phyloP scores from a whole-genome alignment of 1,140 invertebrate species.

The Euwallacea similis region DNA sequence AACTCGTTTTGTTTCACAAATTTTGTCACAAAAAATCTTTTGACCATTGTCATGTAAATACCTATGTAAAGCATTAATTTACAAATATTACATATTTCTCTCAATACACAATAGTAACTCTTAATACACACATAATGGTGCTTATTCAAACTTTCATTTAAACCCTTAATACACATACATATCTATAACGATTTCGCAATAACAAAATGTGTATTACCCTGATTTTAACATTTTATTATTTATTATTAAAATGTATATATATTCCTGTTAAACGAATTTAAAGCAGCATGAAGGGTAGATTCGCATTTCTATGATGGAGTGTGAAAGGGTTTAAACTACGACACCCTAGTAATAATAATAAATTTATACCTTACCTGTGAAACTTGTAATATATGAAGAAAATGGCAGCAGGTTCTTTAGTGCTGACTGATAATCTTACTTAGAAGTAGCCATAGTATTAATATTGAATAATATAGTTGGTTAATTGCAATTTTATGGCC shows the following conservation, averaged over 20 bases:
- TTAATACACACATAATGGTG: conserved; percentile 15
- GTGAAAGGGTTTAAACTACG: too few species aligned
- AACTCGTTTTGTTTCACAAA: not conserved
- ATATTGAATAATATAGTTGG: too few species aligned
- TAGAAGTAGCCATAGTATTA: too few species aligned
- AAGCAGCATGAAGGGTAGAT: conserved; percentile 12
- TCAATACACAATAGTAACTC: conserved; percentile 39
- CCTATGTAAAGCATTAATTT: conserved; percentile 53
- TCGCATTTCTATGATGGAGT: too few species aligned
- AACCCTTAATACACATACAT: conserved; percentile 10
- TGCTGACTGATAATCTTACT: not conserved
- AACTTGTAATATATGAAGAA: not conserved
- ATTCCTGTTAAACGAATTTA: conserved; percentile 51
- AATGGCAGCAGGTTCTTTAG: not conserved
- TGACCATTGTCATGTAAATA: conserved; percentile 50
- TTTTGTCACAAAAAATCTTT: conserved; percentile 17
- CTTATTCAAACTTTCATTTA: conserved; percentile 7
- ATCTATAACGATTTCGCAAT: not conserved
- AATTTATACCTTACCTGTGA: too few species aligned
- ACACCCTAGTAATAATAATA: too few species aligned
- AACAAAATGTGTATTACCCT: conserved; percentile 1
- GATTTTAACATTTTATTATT: conserved; percentile 23
- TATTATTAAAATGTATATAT: conserved; percentile 33
- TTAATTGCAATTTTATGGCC: too few species aligned
- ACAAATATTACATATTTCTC: conserved; percentile 13